phyloP scores from a whole-genome alignment of 2,113 vertebrate genomes.

The human (Homo sapiens) region DNA sequence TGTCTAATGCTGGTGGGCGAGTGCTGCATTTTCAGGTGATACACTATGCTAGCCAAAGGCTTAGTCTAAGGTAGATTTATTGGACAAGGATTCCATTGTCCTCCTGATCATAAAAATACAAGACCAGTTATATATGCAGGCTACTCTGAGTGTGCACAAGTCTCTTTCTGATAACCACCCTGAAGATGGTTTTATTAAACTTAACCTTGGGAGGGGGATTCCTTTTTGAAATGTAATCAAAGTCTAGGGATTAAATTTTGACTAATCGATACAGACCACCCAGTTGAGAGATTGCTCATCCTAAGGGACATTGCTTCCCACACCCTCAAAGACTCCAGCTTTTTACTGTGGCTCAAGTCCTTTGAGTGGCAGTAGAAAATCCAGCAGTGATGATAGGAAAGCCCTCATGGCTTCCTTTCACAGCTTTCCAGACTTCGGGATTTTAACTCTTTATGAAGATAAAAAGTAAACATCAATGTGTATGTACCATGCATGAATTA shows the following conservation, averaged over 20 bases:
- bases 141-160: background rate
- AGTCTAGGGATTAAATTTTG: background rate
- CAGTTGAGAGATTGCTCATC: background rate
- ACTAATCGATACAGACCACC: background rate
- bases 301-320: background rate
- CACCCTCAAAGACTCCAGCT: background rate
- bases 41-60: background rate
- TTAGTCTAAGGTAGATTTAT: background rate
- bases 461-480: background rate
- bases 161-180: background rate
- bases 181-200: background rate
- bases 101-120: background rate
- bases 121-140: background rate
- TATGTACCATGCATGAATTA: background rate
- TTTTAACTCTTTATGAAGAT: background rate
- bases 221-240: background rate
- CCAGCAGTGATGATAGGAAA: background rate
- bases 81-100: background rate
- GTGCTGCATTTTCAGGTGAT: background rate
- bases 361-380: background rate
- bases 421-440: background rate
- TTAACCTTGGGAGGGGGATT: background rate
- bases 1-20: background rate
- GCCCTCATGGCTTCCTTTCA: background rate
- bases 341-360: background rate